These are phyloP conservation scores for Rhipidura dahli DNA, from an alignment of 2,113 vertebrate species.

Conservation along the genomic window DNA sequence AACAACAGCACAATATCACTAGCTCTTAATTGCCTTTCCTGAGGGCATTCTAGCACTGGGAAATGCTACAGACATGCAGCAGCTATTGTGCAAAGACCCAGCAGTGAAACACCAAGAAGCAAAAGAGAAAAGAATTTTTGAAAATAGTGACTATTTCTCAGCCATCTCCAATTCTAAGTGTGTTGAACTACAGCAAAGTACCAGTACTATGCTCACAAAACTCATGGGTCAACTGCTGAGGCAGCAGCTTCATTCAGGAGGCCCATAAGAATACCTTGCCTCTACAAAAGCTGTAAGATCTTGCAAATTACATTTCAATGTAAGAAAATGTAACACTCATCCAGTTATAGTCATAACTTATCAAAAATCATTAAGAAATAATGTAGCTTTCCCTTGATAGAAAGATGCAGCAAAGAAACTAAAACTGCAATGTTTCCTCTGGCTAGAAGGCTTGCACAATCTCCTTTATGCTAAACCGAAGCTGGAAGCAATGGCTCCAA, in stretches of 20 bases:
- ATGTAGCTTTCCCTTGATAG: neutral
- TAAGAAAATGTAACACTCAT: neutral
- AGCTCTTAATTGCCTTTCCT: neutral
- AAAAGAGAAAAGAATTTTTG: neutral
- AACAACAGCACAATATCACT: neutral
- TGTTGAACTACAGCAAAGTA: fast-evolving
- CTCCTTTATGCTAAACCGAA: neutral
- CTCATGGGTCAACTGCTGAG: neutral
- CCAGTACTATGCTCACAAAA: neutral
- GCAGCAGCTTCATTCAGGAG: neutral
- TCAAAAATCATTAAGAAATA: neutral
- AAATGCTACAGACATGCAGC: neutral
- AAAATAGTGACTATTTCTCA: neutral
- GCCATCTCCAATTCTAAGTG: neutral
- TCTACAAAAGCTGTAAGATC: neutral
- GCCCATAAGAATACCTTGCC: neutral
- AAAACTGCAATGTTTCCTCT: neutral
- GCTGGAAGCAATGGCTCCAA: neutral
- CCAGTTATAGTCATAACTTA: neutral
- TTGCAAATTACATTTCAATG: neutral
- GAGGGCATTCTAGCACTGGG: neutral
- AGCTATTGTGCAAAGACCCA: neutral
- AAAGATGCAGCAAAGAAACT: neutral
- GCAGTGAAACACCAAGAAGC: neutral
- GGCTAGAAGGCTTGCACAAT: neutral